Base-by-base conservation (phyloP, 1,140 invertebrate species). In the Scylla paramamosain region DNA sequence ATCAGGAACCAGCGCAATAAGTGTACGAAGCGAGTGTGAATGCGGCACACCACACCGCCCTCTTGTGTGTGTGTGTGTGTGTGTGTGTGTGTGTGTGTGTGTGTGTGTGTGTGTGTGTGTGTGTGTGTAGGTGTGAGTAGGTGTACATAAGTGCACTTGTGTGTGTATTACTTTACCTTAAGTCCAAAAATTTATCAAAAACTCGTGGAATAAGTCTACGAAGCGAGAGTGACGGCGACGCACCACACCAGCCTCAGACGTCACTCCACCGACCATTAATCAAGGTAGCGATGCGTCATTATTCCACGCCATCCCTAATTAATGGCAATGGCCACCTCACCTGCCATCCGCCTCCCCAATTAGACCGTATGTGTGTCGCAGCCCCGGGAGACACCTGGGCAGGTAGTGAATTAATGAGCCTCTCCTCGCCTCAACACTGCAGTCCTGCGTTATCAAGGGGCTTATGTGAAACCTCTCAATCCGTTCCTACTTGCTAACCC, bases 241-340 rank as follows among this genome's bases (percentile, higher is more conserved):
- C 39, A 59, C 52, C 52, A 59, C 52, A 59, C 52, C 12, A 59
- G 12, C 67, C 67, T 77, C 67, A 77, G 10, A n/a, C 20, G 67
- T 59, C 52, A 59, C 52, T 59, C 12, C 12, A 2, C 20, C 12
- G 12, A 59, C 20, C 67, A 77, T 77, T 77, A 77, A 77, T 77
- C 25, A 77, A 77, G 67, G 67, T n/a, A n/a, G n/a, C 67, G 67
- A 7, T 20, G 67, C 67, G 67, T 77, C 67, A 77, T 77, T 77
- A 77, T 77, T 77, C 67, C 25, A 12, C 25, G 67, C 67, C 67
- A 77, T n/a, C 20, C 20, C 12, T 77, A 77, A 77, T 77, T 77
- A 77, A 77, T 88, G 86, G 86, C 31, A 46, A 39, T 39, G 86
- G 86, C 7, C 86, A 32, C 28, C 86, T 88, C 86, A 46, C 86